Evolutionary conservation across 2,888 invertebrate genomes (phyloP), one percentile per base, ranked within the genome.

Genomic region (Ophion ventricosus): DNA sequence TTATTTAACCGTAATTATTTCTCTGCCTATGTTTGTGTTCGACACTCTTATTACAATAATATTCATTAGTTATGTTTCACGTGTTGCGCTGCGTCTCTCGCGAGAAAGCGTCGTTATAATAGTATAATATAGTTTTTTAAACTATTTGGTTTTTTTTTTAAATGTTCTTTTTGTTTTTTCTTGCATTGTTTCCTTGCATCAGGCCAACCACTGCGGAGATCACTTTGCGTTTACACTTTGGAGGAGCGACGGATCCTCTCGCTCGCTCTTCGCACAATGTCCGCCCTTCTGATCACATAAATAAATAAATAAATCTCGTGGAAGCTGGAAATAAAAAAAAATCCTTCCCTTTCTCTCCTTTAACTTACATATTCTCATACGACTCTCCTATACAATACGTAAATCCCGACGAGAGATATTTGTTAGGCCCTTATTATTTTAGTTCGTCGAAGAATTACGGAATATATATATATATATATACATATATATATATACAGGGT

Each of bases 61-160:
- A 23, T 57, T 85, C 87, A 86, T 81, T 89, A 85, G 81, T 83
- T 88, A 89, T 87, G 88, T 88, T 88, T 88, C 84, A 86, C 85
- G 82, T 59, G 82, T 86, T 83, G 87, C 85, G 87, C 87, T 87
- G 82, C 87, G 87, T 75, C 86, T 81, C 74, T 84, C 80, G 86
- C 72, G 86, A 80, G 87, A 86, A 87, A 88, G 86, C 87, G 85
- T 87, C 85, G 80, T 88, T 86, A 84, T 83, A 69, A 85, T 78
- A 75, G 67, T 82, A 56, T 79, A 82, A 80, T 72, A 82, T 63
- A 83, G 83, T 83, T 84, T 79, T 64, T 79, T 57, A 76, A 69
- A 63, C 54, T 29, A 29, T 80, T 57, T 72, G 40, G 69, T 81
- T 59, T 35, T 43, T 63, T 43, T 59, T 72, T 57, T 73, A 70